phyloP scores from a whole-genome alignment of 2,888 invertebrate species.

The Zonitis immaculata region DNA sequence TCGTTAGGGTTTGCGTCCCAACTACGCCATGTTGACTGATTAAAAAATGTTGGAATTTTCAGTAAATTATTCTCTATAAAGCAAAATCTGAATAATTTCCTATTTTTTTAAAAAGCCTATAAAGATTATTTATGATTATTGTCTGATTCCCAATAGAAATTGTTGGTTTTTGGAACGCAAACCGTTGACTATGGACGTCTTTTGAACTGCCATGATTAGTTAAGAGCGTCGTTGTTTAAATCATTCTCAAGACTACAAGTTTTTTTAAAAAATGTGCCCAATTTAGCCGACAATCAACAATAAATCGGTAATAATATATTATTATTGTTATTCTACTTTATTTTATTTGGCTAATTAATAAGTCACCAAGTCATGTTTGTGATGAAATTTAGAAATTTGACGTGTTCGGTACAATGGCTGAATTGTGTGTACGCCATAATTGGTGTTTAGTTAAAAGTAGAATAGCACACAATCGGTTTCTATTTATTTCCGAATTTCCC shows the following conservation, averaged over 20 bases:
- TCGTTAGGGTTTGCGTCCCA: conserved; percentile 3
- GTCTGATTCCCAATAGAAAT: not conserved
- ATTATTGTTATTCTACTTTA: conserved; percentile 13
- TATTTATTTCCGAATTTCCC: too few species aligned
- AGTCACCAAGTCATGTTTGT: conserved; percentile 34
- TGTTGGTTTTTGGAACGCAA: not conserved
- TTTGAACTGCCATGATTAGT: conserved; percentile 48
- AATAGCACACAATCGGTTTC: not conserved
- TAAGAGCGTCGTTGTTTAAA: conserved; percentile 45
- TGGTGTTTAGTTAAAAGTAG: conserved; percentile 10
- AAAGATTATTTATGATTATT: too few species aligned
- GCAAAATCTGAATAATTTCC: too few species aligned
- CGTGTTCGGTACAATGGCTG: conserved; percentile 42
- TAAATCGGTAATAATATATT: conserved; percentile 42
- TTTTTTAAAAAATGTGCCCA: conserved; percentile 44
- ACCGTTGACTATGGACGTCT: not conserved
- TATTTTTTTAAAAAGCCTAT: too few species aligned
- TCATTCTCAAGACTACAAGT: conserved; percentile 35
- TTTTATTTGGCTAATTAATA: conserved; percentile 24
- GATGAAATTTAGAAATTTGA: conserved; percentile 29
- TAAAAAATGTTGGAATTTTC: not conserved
- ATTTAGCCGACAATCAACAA: conserved; percentile 36
- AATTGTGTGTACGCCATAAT: conserved; percentile 29
- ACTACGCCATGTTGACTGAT: conserved; percentile 5
- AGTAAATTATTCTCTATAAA: too few species aligned